Conservation (phyloP, 2,113 vertebrate genomes). For the Chaetura pelagica region DNA sequence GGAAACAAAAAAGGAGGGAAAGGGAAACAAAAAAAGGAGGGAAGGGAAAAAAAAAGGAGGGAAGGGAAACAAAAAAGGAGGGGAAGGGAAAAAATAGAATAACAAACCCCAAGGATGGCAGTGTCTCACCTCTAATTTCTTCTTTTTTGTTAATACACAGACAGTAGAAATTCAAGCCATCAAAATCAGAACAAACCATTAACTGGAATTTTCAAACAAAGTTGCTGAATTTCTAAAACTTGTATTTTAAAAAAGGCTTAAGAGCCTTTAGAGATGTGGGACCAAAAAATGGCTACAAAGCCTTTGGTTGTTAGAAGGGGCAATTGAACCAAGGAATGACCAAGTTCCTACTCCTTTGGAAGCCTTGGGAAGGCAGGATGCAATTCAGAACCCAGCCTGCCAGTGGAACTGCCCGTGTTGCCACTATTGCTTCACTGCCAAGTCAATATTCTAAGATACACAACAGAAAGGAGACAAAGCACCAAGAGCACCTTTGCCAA, state of each 20-base stretch:
- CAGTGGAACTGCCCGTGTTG: neutral
- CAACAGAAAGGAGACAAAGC: neutral
- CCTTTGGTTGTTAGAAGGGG: fast-evolving
- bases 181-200: neutral
- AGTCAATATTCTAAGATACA: neutral
- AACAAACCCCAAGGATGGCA: neutral
- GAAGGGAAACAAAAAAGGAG: no score
- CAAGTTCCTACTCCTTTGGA: neutral
- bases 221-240: neutral
- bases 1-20: no score
- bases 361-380: neutral
- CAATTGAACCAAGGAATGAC: neutral
- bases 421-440: slow-evolving; percentile 31
- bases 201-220: neutral
- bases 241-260: neutral
- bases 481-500: slow-evolving; percentile 38
- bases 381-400: neutral
- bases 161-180: neutral
- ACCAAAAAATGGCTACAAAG: neutral
- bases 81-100: no score
- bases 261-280: neutral
- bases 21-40: no score
- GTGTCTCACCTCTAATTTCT: neutral
- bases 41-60: no score
- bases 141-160: neutral